Conservation (phyloP, 2,888 invertebrate species). For the Linnaemya vulpina region DNA sequence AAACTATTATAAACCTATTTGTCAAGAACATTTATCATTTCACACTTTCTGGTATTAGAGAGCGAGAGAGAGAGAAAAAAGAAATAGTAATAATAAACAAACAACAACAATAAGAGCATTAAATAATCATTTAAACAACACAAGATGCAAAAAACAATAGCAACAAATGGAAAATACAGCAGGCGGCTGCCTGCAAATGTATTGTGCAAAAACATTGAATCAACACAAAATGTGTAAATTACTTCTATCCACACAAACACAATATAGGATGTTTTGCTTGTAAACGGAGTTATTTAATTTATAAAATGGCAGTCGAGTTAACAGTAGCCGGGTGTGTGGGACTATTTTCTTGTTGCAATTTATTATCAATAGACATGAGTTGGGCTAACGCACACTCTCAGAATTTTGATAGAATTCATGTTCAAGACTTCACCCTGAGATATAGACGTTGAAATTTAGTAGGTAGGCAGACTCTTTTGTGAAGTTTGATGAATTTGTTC, state of each 20-base stretch:
- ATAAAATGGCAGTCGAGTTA: too few species aligned
- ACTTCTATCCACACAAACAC: neutral
- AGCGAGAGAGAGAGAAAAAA: neutral
- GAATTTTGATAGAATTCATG: too few species aligned
- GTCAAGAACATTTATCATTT: conserved; percentile 70
- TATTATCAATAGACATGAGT: too few species aligned
- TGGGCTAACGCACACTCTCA: too few species aligned
- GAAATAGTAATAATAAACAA: neutral
- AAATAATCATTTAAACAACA: conserved; percentile 45
- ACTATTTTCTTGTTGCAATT: too few species aligned
- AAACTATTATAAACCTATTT: conserved; percentile 71
- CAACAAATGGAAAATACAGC: conserved; percentile 4
- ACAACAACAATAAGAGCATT: conserved; percentile 7
- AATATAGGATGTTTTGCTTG: too few species aligned
- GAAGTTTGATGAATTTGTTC: too few species aligned
- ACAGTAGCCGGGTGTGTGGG: too few species aligned
- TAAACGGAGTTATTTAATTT: too few species aligned
- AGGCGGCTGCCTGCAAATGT: conserved; percentile 37
- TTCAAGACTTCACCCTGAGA: too few species aligned
- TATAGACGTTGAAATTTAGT: too few species aligned
- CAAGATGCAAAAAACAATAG: conserved; percentile 23
- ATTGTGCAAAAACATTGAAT: conserved; percentile 49
- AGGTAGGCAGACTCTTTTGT: too few species aligned
- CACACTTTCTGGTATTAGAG: conserved; percentile 57
- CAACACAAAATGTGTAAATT: conserved; percentile 57